Evolutionary conservation across 1,140 invertebrate species (phyloP).

Genomic region (Drosophila elegans): DNA sequence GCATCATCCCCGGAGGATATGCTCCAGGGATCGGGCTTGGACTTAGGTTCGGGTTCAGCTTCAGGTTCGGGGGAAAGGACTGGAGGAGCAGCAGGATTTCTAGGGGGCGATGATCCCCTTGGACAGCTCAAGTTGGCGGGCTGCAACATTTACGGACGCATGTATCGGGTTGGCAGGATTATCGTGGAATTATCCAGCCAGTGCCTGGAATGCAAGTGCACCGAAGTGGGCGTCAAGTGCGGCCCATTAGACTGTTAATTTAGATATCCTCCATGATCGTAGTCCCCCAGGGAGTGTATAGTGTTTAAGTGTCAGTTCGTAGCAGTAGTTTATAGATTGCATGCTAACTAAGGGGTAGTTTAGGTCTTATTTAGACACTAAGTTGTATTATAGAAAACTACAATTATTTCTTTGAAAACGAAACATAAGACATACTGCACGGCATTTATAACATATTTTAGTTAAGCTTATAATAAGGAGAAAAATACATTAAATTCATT

Average conservation of each 20-base stretch:
- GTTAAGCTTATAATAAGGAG: not conserved
- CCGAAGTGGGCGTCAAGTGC: slow-evolving; percentile 94
- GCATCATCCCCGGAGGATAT: slow-evolving; percentile 26
- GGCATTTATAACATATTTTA: slow-evolving; percentile 31
- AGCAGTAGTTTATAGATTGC: slow-evolving; percentile 11
- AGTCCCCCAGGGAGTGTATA: slow-evolving; percentile 16
- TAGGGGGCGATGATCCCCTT: slow-evolving; percentile 52
- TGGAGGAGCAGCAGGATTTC: not conserved
- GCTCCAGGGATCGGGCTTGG: not conserved
- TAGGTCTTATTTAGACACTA: slow-evolving; percentile 23
- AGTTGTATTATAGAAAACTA: slow-evolving; percentile 72
- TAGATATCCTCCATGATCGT: slow-evolving; percentile 41
- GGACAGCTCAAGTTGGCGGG: slow-evolving; percentile 92
- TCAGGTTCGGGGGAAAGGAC: not conserved
- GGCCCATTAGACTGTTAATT: slow-evolving; percentile 88
- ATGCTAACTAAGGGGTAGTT: slow-evolving; percentile 23
- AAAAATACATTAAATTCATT: slow-evolving; percentile 2
- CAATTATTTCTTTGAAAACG: slow-evolving; percentile 16
- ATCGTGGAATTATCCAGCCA: slow-evolving; percentile 93
- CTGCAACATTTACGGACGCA: slow-evolving; percentile 96
- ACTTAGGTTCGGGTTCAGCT: not conserved
- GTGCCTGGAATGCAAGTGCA: slow-evolving; percentile 94
- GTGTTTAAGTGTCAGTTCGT: slow-evolving; percentile 23
- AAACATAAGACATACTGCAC: slow-evolving; percentile 15
- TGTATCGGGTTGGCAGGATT: slow-evolving; percentile 93